Evolutionary conservation across 2,113 vertebrate species (phyloP).

Genomic region (Syngnathus floridae): DNA sequence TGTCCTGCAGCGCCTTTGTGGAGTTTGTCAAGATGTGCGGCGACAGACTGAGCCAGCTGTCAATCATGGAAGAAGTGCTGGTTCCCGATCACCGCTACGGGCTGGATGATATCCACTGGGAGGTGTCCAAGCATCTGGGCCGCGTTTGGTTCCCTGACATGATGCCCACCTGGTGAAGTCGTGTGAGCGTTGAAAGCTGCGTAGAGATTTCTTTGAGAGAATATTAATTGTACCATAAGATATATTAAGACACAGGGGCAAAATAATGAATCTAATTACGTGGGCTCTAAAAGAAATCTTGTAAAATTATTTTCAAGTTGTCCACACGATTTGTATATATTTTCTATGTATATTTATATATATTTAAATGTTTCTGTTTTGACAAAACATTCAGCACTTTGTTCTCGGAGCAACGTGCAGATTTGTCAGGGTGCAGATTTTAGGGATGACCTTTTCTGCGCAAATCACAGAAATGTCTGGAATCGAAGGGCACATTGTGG

Average conservation of each 20-base stretch:
- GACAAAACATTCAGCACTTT: constrained; percentile 22
- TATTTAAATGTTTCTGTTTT: constrained; percentile 5
- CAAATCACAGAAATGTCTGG: constrained; percentile 4
- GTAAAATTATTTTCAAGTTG: constrained; percentile 9
- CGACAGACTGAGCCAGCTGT: constrained; percentile 85
- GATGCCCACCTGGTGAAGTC: constrained; percentile 96
- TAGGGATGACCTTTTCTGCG: background rate
- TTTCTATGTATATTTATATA: constrained; percentile 31
- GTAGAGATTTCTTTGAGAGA: background rate
- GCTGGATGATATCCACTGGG: constrained; percentile 95
- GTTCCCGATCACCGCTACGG: constrained; percentile 90
- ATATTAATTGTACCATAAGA: background rate
- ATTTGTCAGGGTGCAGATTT: background rate
- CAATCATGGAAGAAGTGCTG: constrained; percentile 96
- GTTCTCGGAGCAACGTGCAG: constrained; percentile 15
- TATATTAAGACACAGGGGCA: constrained; percentile 1
- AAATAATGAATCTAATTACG: constrained; percentile 5
- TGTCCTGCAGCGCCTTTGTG: constrained; percentile 95
- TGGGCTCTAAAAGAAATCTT: background rate
- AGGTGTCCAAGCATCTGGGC: constrained; percentile 93
- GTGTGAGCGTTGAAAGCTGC: background rate
- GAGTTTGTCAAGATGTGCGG: constrained; percentile 98
- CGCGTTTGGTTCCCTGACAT: constrained; percentile 97
- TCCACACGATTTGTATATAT: background rate
- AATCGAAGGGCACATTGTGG: background rate